These are phyloP conservation scores for Anagyrus pseudococci DNA, from an alignment of 2,888 invertebrate species.

Conservation along the genomic window DNA sequence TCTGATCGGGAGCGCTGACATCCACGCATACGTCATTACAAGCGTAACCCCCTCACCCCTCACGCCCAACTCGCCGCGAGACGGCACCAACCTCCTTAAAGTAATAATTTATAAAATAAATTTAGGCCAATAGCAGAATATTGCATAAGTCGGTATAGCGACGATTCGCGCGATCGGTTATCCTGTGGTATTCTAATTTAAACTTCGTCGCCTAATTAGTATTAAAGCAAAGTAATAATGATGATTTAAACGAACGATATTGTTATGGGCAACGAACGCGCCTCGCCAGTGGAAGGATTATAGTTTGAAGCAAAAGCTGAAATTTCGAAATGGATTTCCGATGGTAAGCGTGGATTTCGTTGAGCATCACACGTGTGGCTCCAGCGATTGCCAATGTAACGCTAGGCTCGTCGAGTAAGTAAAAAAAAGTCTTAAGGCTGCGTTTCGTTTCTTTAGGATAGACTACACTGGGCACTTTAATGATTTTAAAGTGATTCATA, in stretches of 20 bases:
- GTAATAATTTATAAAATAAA: too few species aligned
- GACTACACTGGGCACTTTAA: conserved; percentile 24
- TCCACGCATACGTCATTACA: too few species aligned
- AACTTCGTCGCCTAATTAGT: background rate
- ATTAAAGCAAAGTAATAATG: background rate
- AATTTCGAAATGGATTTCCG: conserved; percentile 72
- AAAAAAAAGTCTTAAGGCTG: conserved; percentile 14
- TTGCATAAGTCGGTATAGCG: too few species aligned
- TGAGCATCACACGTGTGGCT: conserved; percentile 35
- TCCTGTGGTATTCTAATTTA: conserved; percentile 14
- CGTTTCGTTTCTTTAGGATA: conserved; percentile 14
- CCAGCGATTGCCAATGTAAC: conserved; percentile 8
- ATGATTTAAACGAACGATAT: background rate
- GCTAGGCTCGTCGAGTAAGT: conserved; percentile 32
- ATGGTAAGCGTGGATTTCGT: conserved; percentile 64
- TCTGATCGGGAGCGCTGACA: too few species aligned
- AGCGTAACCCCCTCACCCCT: too few species aligned
- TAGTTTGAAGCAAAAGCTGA: conserved; percentile 60
- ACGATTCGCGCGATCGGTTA: too few species aligned
- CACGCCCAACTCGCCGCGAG: too few species aligned
- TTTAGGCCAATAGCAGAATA: too few species aligned
- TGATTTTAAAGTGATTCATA: conserved; percentile 1
- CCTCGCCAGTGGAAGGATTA: conserved; percentile 24
- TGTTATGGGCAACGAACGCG: background rate
- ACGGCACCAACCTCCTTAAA: too few species aligned